phyloP scores from a whole-genome alignment of 2,888 invertebrate genomes.

The Lepidonotus clava region DNA sequence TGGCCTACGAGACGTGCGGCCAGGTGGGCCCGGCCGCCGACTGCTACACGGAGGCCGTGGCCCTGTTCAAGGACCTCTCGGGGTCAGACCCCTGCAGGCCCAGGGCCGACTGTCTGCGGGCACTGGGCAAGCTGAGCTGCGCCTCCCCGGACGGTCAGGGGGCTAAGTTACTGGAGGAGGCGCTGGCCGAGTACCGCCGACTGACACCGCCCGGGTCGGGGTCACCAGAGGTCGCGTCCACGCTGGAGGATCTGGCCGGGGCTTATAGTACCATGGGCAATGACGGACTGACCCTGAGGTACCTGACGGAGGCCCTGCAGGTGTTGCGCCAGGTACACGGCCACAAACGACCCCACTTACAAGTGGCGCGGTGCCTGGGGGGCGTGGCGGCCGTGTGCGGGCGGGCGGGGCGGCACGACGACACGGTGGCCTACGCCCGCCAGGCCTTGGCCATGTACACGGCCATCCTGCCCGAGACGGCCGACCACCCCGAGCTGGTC shows the following conservation, averaged over 20 bases:
- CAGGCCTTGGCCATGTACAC: slow-evolving; percentile 18
- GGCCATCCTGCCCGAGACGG: neutral
- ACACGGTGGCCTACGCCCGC: slow-evolving; percentile 2
- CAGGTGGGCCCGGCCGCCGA: neutral
- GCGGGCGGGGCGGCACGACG: neutral
- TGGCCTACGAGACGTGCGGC: slow-evolving; percentile 4
- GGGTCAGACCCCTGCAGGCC: neutral
- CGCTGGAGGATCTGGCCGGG: neutral
- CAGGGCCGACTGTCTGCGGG: neutral
- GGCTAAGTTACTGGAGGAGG: neutral
- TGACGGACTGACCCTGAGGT: neutral
- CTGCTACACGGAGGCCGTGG: neutral
- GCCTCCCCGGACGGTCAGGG: neutral
- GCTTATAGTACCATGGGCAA: neutral
- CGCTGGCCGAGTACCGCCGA: neutral
- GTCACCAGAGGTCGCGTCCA: neutral
- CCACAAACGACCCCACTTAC: neutral
- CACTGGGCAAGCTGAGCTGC: neutral
- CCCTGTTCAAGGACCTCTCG: neutral
- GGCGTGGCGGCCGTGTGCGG: neutral
- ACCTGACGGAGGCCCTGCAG: neutral
- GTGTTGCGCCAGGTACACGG: neutral
- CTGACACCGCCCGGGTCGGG: neutral
- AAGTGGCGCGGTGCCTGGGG: slow-evolving; percentile 9
- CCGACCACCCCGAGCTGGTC: slow-evolving; percentile 32